Evolutionary conservation across 2,113 vertebrate genomes (phyloP).

Genomic region (Australoheros scitulus): DNA sequence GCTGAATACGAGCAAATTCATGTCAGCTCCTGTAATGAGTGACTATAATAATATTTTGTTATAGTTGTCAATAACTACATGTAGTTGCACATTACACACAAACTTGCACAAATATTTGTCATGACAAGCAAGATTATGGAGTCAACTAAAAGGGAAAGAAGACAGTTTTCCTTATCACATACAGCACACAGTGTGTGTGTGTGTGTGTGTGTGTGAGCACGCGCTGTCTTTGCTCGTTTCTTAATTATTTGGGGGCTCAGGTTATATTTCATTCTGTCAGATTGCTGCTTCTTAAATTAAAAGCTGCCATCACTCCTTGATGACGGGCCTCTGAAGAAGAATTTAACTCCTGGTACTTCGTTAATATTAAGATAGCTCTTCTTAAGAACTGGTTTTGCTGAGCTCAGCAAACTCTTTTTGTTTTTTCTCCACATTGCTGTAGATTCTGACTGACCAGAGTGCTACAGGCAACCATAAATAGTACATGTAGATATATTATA

Average conservation of each 20-base stretch:
- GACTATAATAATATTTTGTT: no score
- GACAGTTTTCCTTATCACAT: no score
- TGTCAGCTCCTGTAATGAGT: no score
- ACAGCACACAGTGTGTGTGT: no score
- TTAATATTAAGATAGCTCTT: conserved; percentile 78
- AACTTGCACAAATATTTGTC: no score
- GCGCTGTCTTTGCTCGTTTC: conserved; percentile 17
- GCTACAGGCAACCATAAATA: conserved; percentile 60
- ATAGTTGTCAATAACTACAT: no score
- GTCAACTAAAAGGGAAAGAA: no score
- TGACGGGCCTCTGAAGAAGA: conserved; percentile 7
- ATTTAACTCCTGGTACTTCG: conserved; percentile 66
- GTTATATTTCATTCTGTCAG: conserved; percentile 7
- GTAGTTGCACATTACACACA: no score
- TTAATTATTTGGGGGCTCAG: conserved; percentile 15
- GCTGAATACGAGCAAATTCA: no score
- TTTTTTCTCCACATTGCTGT: conserved; percentile 69
- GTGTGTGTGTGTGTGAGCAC: not conserved
- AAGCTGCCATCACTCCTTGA: conserved; percentile 45
- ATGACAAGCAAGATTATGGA: not conserved
- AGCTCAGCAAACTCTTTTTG: conserved; percentile 48
- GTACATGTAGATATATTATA: conserved; percentile 48
- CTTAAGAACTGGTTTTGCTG: conserved; percentile 78
- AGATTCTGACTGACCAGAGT: conserved; percentile 70
- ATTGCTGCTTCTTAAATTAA: conserved; percentile 53